A percentile compares a stretch with the other conserved stretches of the same genome.
Evolutionary conservation across 2,113 vertebrate species (phyloP).

Genomic region (Cromileptes altivelis): DNA sequence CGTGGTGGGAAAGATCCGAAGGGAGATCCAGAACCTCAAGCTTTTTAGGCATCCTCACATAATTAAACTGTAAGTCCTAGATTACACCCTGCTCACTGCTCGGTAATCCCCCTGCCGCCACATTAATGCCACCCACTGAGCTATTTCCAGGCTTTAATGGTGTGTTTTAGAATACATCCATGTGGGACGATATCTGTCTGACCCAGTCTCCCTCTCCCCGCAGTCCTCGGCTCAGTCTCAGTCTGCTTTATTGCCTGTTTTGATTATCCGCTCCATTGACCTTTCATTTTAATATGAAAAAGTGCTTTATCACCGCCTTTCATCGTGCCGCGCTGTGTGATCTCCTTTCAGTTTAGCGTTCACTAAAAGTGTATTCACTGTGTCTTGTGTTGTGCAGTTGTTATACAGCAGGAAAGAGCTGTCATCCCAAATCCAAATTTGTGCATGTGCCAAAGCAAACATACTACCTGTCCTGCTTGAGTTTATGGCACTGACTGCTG

Average conservation of each 20-base stretch:
- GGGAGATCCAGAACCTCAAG: slow-evolving; percentile 99
- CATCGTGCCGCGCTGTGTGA: background rate
- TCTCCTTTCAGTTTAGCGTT: background rate
- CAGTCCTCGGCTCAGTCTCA: slow-evolving; percentile 6
- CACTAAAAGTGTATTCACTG: background rate
- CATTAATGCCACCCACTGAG: slow-evolving; percentile 71
- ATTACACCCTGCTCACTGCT: slow-evolving; percentile 56
- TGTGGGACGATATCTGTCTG: slow-evolving; percentile 58
- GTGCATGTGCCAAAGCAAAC: background rate
- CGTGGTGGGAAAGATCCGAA: slow-evolving; percentile 97
- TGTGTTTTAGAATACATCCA: slow-evolving; percentile 62
- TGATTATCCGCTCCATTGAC: slow-evolving; percentile 17
- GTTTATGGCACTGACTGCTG: background rate
- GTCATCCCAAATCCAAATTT: background rate
- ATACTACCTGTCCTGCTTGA: background rate
- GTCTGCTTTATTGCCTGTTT: slow-evolving; percentile 32
- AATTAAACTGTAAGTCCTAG: slow-evolving; percentile 96
- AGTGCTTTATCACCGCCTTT: slow-evolving; percentile 13
- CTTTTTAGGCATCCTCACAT: slow-evolving; percentile 99
- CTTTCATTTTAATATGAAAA: slow-evolving; percentile 23
- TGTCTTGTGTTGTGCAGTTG: background rate
- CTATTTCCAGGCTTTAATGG: slow-evolving; percentile 68
- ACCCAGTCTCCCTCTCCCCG: slow-evolving; percentile 38
- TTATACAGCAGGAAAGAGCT: background rate
- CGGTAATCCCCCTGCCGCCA: slow-evolving; percentile 51